These are phyloP conservation scores for Drepana falcataria DNA, from an alignment of 2,888 invertebrate species.

Conservation along the genomic window DNA sequence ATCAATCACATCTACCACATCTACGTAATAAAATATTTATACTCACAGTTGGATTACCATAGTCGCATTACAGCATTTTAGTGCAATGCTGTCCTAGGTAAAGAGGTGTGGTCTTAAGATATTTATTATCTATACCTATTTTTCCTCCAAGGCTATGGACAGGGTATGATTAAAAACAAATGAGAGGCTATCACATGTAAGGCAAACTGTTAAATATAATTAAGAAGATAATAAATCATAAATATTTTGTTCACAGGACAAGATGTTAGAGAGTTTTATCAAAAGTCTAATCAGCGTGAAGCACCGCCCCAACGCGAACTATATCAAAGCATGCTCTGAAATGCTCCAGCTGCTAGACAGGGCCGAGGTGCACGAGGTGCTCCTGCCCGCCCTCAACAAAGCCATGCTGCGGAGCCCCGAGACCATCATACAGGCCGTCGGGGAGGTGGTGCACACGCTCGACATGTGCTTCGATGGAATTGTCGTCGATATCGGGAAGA, in stretches of 20 bases:
- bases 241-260: conserved; percentile 56
- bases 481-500: conserved; percentile 88
- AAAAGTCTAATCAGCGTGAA: conserved; percentile 89
- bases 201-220: no score
- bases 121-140: no score
- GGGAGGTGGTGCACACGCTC: conserved; percentile 84
- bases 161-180: no score
- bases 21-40: no score
- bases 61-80: no score
- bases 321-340: conserved; percentile 82
- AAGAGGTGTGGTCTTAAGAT: no score
- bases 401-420: conserved; percentile 96
- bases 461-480: conserved; percentile 87
- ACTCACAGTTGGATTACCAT: no score
- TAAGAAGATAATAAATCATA: no score
- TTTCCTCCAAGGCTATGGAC: no score
- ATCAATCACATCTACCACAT: no score
- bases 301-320: conserved; percentile 83
- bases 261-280: conserved; percentile 83
- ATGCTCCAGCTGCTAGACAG: conserved; percentile 81
- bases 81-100: no score
- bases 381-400: conserved; percentile 93
- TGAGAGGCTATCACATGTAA: no score
- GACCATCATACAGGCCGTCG: conserved; percentile 89
- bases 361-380: conserved; percentile 83